Conservation (phyloP, 1,140 invertebrate species). For the Papilio machaon region DNA sequence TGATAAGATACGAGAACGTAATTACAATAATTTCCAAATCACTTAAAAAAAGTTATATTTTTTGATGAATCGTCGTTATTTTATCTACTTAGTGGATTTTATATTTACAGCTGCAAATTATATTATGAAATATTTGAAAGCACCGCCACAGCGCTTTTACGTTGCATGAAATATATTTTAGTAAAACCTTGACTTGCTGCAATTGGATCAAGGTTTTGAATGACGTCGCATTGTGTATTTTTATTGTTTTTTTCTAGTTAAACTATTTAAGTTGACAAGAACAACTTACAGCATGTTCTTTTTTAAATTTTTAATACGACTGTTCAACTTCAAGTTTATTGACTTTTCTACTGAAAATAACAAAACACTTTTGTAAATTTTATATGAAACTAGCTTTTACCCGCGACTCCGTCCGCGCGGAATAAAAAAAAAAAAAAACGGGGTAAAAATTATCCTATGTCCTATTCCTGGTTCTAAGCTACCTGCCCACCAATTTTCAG, state of each 20-base stretch:
- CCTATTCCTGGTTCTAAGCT: too few species aligned
- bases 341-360: neutral
- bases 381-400: neutral
- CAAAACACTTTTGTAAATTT: neutral
- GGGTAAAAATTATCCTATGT: too few species aligned
- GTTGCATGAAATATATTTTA: constrained; percentile 15
- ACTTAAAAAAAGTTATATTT: too few species aligned
- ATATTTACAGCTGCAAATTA: neutral
- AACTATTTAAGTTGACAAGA: neutral
- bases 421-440: too few species aligned
- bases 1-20: neutral
- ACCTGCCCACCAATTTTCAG: too few species aligned
- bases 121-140: neutral
- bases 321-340: neutral
- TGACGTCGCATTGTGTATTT: neutral
- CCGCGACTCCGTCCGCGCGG: too few species aligned
- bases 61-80: neutral
- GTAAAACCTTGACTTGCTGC: constrained; percentile 12
- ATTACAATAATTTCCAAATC: too few species aligned
- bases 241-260: neutral
- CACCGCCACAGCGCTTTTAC: neutral
- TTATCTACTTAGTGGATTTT: neutral
- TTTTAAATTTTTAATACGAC: neutral
- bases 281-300: neutral
- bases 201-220: constrained; percentile 4